Percentiles rank a stretch among this genome's conserved stretches.
Evolutionary conservation across 2,888 invertebrate genomes (phyloP).

Genomic region (Diadromus collaris): DNA sequence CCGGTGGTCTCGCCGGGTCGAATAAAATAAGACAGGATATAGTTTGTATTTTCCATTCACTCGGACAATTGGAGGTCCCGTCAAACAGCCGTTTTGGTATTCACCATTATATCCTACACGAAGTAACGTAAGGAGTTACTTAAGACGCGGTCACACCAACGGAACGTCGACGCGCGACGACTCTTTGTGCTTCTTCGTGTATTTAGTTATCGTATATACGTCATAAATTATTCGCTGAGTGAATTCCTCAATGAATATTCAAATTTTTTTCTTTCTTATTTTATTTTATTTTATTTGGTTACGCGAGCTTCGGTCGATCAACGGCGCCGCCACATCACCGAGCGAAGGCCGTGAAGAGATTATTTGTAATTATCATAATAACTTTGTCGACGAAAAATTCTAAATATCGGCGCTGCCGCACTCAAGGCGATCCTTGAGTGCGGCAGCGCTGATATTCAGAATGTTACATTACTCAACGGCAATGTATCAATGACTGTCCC

Average conservation of each 20-base stretch:
- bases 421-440: not conserved
- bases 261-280: constrained; percentile 52
- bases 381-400: constrained; percentile 37
- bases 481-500: not conserved
- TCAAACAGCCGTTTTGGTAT: constrained; percentile 24
- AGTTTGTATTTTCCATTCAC: constrained; percentile 20
- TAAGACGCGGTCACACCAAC: constrained; percentile 10
- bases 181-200: constrained; percentile 50
- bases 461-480: no score
- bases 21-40: constrained; percentile 8
- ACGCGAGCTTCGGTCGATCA: constrained; percentile 50
- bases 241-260: constrained; percentile 61
- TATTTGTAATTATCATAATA: constrained; percentile 29
- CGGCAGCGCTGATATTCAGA: constrained; percentile 1
- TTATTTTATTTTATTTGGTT: constrained; percentile 19
- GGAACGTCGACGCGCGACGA: constrained; percentile 6
- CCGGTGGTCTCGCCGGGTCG: not conserved
- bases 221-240: constrained; percentile 60
- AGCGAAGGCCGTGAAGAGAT: constrained; percentile 56
- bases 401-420: constrained; percentile 2
- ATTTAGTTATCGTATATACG: constrained; percentile 60
- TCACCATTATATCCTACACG: constrained; percentile 29
- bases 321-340: constrained; percentile 11
- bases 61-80: constrained; percentile 34
- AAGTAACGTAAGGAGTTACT: constrained; percentile 41